These are phyloP conservation scores for Ormyrus rosae DNA, from an alignment of 2,888 invertebrate species.

Conservation along the genomic window DNA sequence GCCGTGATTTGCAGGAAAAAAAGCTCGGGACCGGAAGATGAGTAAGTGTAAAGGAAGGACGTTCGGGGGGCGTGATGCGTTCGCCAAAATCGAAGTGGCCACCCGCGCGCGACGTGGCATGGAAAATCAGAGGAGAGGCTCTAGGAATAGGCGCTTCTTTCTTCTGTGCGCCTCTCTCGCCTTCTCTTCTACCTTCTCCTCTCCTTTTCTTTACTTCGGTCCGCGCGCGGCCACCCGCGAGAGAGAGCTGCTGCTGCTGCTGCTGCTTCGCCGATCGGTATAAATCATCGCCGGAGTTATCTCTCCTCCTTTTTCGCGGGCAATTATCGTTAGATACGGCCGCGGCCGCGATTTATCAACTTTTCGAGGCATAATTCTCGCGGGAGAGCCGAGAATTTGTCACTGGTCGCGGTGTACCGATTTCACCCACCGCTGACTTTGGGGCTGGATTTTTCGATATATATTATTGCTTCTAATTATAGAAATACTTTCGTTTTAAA, in stretches of 20 bases:
- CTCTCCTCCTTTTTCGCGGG: slow-evolving; percentile 53
- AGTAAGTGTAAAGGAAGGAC: slow-evolving; percentile 56
- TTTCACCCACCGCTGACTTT: slow-evolving; percentile 44
- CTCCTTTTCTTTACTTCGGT: too few relatives aligned
- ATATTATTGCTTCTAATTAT: background rate
- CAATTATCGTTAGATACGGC: slow-evolving; percentile 65
- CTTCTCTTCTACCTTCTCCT: too few relatives aligned
- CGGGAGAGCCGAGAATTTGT: slow-evolving; percentile 58
- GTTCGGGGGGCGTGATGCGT: slow-evolving; percentile 18
- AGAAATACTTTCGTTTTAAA: too few relatives aligned
- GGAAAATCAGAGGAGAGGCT: too few relatives aligned
- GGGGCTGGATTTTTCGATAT: background rate
- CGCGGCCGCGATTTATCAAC: slow-evolving; percentile 61
- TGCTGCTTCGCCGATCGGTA: slow-evolving; percentile 57
- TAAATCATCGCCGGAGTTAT: slow-evolving; percentile 61
- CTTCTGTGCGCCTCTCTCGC: too few relatives aligned
- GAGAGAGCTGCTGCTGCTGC: slow-evolving; percentile 26
- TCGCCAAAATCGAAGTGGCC: slow-evolving; percentile 9
- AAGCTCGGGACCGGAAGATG: slow-evolving; percentile 52
- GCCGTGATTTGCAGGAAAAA: slow-evolving; percentile 57
- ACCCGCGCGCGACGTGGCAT: background rate
- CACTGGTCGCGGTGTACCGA: slow-evolving; percentile 47
- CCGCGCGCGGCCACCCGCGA: slow-evolving; percentile 35
- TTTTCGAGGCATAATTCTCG: slow-evolving; percentile 56
- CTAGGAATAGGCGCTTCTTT: too few relatives aligned